Conservation (phyloP, 2,888 invertebrate species). For the Hedychridium roseum region DNA sequence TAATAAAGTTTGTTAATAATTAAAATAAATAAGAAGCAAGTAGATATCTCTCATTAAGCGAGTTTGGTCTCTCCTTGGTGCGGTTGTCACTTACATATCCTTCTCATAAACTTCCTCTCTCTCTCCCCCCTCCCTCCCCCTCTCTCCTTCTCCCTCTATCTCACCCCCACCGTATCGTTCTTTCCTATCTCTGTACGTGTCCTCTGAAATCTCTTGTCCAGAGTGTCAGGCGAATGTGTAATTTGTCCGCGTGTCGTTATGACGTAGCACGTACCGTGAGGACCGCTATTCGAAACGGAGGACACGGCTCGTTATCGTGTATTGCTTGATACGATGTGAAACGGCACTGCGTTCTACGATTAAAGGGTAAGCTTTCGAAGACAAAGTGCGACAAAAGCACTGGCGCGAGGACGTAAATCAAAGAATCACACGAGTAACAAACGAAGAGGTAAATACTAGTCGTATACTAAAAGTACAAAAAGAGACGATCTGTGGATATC, state of each 20-base stretch:
- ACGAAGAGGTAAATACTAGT: no score
- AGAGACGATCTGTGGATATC: no score
- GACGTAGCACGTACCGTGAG: slow-evolving; percentile 4
- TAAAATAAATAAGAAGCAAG: slow-evolving; percentile 53
- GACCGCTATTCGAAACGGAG: slow-evolving; percentile 13
- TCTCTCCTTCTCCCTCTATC: background rate
- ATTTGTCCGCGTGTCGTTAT: slow-evolving; percentile 6
- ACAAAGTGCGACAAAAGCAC: no score
- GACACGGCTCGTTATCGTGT: slow-evolving; percentile 10
- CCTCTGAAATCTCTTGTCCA: slow-evolving; percentile 8
- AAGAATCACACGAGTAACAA: no score
- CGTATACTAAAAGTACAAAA: no score
- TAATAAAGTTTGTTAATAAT: slow-evolving; percentile 33
- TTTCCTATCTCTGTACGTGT: slow-evolving; percentile 5
- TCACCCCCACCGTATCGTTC: background rate
- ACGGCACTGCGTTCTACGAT: slow-evolving; percentile 12
- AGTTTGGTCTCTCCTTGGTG: slow-evolving; percentile 62
- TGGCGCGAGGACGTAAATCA: no score
- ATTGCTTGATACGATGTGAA: slow-evolving; percentile 2
- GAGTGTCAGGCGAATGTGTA: slow-evolving; percentile 7
- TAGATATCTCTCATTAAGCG: slow-evolving; percentile 50
- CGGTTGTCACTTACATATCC: slow-evolving; percentile 48
- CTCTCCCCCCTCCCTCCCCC: slow-evolving; percentile 16
- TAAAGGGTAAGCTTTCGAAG: slow-evolving; percentile 5
- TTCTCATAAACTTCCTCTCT: slow-evolving; percentile 33